A percentile compares a stretch with the other conserved stretches of the same genome.
Conservation (phyloP, 2,888 invertebrate species). For the Tachina lurida region DNA sequence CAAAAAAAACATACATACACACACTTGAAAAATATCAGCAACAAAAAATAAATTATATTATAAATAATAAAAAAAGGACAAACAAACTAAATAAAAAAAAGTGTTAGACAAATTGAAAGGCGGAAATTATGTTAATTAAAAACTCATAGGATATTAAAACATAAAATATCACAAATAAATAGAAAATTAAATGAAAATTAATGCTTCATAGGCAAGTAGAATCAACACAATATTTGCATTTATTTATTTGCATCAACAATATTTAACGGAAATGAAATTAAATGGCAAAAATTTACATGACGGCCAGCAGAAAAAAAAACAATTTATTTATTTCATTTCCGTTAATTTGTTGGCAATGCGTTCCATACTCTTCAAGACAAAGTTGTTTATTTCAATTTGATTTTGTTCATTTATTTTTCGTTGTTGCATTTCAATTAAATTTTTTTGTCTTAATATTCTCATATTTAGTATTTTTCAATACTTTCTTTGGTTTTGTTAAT, state of each 20-base stretch:
- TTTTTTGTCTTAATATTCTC: slow-evolving; percentile 66
- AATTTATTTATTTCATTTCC: slow-evolving; percentile 78
- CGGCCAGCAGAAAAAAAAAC: slow-evolving; percentile 23
- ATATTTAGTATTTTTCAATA: slow-evolving; percentile 66
- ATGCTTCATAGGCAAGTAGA: slow-evolving; percentile 81
- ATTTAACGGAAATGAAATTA: slow-evolving; percentile 81
- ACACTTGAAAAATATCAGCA: slow-evolving; percentile 18
- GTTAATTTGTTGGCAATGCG: slow-evolving; percentile 82
- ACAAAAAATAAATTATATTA: slow-evolving; percentile 11
- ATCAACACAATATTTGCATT: slow-evolving; percentile 76
- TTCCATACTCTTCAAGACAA: slow-evolving; percentile 82
- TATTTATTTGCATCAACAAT: slow-evolving; percentile 78
- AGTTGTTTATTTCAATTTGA: slow-evolving; percentile 74
- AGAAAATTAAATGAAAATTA: slow-evolving; percentile 53
- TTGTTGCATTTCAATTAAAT: slow-evolving; percentile 22
- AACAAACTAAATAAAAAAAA: slow-evolving; percentile 35
- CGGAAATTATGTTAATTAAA: slow-evolving; percentile 73
- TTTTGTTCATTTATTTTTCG: slow-evolving; percentile 41
- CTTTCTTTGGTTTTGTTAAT: slow-evolving; percentile 33
- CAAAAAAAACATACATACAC: slow-evolving; percentile 16
- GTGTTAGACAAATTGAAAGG: slow-evolving; percentile 46
- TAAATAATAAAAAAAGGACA: slow-evolving; percentile 7
- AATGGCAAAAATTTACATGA: slow-evolving; percentile 51
- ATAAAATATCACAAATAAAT: slow-evolving; percentile 51
- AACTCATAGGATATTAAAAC: slow-evolving; percentile 61